Evolutionary conservation across 2,888 invertebrate species (phyloP).

Genomic region (Galerucella pusilla): DNA sequence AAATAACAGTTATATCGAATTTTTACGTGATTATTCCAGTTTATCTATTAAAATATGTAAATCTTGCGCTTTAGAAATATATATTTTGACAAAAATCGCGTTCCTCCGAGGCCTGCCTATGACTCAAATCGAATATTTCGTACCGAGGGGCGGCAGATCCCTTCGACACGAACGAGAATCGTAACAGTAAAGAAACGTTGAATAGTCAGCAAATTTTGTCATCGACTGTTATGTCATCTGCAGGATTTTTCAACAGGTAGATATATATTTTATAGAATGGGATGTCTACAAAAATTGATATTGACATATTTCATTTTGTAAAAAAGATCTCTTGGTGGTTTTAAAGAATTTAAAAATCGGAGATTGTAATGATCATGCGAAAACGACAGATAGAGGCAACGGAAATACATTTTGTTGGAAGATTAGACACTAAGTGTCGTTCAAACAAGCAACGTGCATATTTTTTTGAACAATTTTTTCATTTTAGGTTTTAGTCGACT

Average conservation of each 20-base stretch:
- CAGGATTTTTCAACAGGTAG: background rate
- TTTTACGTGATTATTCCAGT: too few relatives aligned
- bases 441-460: too few relatives aligned
- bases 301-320: background rate
- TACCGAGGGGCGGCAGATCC: background rate
- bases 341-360: too few relatives aligned
- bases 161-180: background rate
- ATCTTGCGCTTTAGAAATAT: background rate
- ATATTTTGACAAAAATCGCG: background rate
- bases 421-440: too few relatives aligned
- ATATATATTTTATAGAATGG: background rate
- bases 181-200: slow-evolving; percentile 3
- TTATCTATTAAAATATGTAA: background rate
- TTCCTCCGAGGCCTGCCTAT: too few relatives aligned
- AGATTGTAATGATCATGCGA: too few relatives aligned
- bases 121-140: background rate
- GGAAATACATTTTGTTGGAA: too few relatives aligned
- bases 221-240: slow-evolving; percentile 5
- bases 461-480: too few relatives aligned
- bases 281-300: background rate
- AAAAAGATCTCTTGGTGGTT: too few relatives aligned
- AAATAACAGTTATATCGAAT: too few relatives aligned
- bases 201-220: slow-evolving; percentile 11
- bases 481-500: too few relatives aligned
- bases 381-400: too few relatives aligned